Conservation (phyloP, 2,888 invertebrate genomes). For the Calliopum simillimum region DNA sequence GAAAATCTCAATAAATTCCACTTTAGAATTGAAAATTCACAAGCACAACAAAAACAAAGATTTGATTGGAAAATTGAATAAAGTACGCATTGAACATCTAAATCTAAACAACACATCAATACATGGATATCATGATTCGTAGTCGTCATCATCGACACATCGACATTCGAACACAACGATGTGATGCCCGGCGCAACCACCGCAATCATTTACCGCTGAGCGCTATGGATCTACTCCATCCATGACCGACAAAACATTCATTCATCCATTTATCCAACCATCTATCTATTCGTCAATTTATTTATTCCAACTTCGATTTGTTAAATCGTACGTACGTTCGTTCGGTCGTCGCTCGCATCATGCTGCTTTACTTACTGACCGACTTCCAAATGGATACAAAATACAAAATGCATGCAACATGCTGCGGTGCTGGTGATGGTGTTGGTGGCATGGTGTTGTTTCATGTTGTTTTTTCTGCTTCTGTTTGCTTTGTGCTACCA, state of each 20-base stretch:
- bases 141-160: not conserved
- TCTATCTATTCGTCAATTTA: not conserved
- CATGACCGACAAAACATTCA: not conserved
- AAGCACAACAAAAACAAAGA: not conserved
- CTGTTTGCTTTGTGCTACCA: too few relatives aligned
- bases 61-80: slow-evolving; percentile 11
- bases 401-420: slow-evolving; percentile 20
- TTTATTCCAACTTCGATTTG: not conserved
- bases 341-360: not conserved
- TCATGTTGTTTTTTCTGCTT: slow-evolving; percentile 11
- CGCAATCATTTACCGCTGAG: not conserved
- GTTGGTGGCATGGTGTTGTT: slow-evolving; percentile 4
- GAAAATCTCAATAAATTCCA: too few relatives aligned
- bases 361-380: slow-evolving; percentile 7
- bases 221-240: not conserved
- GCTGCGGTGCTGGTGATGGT: not conserved
- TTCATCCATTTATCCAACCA: slow-evolving; percentile 4
- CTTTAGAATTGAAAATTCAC: not conserved
- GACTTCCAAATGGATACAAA: slow-evolving; percentile 15
- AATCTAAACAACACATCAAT: slow-evolving; percentile 5
- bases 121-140: not conserved
- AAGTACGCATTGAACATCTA: not conserved
- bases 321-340: not conserved
- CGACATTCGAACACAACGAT: not conserved
- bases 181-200: too few relatives aligned